phyloP scores from a whole-genome alignment of 37 sponge, comb jelly and placozoan species.

The Geodia barretti region DNA sequence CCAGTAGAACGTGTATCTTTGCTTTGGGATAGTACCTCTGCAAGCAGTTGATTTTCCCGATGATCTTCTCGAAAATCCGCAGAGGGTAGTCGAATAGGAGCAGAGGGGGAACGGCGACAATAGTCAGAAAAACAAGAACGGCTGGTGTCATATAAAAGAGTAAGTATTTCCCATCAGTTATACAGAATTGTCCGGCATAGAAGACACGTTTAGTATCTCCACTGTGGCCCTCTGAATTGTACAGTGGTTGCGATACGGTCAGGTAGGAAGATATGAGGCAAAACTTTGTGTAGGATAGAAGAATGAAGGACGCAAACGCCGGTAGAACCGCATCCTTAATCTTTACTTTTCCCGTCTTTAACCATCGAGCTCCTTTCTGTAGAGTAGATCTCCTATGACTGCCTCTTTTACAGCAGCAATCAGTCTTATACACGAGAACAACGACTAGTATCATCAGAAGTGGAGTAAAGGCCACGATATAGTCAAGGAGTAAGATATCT shows the following conservation, averaged over 20 bases:
- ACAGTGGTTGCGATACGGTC: neutral
- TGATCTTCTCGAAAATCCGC: conserved; percentile 19
- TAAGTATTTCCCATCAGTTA: neutral
- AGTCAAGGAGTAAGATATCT: conserved; percentile 14
- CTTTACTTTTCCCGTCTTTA: neutral
- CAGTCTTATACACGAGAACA: neutral
- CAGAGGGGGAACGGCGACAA: conserved; percentile 26
- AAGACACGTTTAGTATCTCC: neutral
- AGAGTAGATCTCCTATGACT: no score
- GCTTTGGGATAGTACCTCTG: conserved; percentile 3
- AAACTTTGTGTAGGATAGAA: conserved; percentile 46
- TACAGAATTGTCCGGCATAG: conserved; percentile 17
- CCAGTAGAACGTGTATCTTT: conserved; percentile 32
- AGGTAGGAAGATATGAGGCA: conserved; percentile 5
- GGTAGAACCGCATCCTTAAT: neutral
- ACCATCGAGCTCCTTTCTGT: no score
- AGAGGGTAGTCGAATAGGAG: no score
- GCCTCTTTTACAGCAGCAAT: no score
- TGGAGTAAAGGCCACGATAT: conserved; percentile 45
- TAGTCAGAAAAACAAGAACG: neutral
- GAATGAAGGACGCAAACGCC: conserved; percentile 49
- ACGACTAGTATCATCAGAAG: conserved; percentile 24
- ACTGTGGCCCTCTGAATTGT: neutral
- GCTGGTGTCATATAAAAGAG: neutral
- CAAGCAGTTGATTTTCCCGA: neutral